These are phyloP conservation scores for Arothron firmamentum DNA, from an alignment of 2,113 vertebrate genomes.

Conservation along the genomic window DNA sequence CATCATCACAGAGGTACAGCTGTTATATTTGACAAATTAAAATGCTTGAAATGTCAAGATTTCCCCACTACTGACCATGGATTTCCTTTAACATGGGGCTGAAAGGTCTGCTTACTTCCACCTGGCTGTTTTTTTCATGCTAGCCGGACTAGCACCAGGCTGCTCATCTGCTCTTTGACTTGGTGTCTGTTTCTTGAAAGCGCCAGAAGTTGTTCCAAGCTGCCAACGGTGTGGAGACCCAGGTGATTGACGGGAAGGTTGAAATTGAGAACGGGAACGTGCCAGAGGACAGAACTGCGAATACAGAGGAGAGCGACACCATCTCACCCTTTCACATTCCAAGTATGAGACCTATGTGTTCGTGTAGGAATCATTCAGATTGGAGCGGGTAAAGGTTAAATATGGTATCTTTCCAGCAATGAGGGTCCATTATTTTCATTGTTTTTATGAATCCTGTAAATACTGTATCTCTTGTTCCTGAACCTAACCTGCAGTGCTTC, in stretches of 20 bases:
- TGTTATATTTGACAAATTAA: background rate
- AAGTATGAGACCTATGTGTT: conserved; percentile 29
- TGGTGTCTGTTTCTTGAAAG: conserved; percentile 74
- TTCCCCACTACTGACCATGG: too few relatives aligned
- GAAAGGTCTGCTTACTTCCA: too few relatives aligned
- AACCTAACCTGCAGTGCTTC: too few relatives aligned
- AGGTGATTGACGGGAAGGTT: conserved; percentile 82
- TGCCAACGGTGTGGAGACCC: conserved; percentile 81
- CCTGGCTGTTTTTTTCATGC: too few relatives aligned
- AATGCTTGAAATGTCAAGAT: background rate
- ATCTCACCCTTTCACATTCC: conserved; percentile 82
- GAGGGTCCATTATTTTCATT: too few relatives aligned
- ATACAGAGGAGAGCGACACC: conserved; percentile 71
- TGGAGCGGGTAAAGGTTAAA: background rate
- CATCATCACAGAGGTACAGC: conserved; percentile 92
- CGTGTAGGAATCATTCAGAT: background rate
- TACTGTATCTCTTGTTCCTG: too few relatives aligned
- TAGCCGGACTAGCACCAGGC: background rate
- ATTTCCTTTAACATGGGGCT: too few relatives aligned
- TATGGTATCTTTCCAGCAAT: background rate
- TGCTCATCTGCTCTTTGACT: conserved; percentile 46
- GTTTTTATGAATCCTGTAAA: too few relatives aligned
- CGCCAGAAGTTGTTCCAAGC: conserved; percentile 90
- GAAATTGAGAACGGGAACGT: conserved; percentile 91
- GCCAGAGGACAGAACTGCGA: conserved; percentile 80